Evolutionary conservation across 2,113 vertebrate species (phyloP), one percentile per base, ranked within the genome.

Genomic region (Sterna hirundo): DNA sequence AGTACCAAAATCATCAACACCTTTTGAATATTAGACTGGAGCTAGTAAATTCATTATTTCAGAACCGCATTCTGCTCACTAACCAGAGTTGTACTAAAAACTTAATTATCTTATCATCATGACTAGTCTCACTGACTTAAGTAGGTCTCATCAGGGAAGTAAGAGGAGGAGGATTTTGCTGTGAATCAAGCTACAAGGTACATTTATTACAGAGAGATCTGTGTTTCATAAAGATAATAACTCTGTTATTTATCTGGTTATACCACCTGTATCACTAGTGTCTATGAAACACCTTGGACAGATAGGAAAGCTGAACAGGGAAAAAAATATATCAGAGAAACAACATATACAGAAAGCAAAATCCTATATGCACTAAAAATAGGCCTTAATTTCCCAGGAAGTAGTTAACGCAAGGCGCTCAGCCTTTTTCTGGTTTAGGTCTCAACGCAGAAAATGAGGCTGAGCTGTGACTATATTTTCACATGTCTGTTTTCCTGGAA

Each of bases 91-190:
- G 78, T 96, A 94, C 95, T 95, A 96, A 95, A 97, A 96, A 94
- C 96, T 96, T 97, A 91, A 97, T 96, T 96, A 96, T 96, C 87
- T 93, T 90, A 93, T 97, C 93, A 80, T 94, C 89, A 51, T 77
- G 94, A 96, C 93, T 97, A 96, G 97, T 97, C 91, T 91, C 62
- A n/a, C 87, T 96, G 91, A 93, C 89, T 96, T 97, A 96, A 96
- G 64, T 94, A 93, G 91, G 82, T 93, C 91, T 96, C 91, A 91
- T 97, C 82, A 86, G 91, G 91, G 75, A 95, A 91, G 91, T 60
- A 77, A 80, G 82, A 90, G 75, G 68, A 89, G 91, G 75, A 95
- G 62, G 93, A 95, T 91, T 96, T 96, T 95, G 71, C 78, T 85
- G 71, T 91, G 96, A 95, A 96, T 97, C 94, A 96, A 89, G 62